Evolutionary conservation across 2,113 vertebrate genomes (phyloP).

Genomic region (Physeter macrocephalus): DNA sequence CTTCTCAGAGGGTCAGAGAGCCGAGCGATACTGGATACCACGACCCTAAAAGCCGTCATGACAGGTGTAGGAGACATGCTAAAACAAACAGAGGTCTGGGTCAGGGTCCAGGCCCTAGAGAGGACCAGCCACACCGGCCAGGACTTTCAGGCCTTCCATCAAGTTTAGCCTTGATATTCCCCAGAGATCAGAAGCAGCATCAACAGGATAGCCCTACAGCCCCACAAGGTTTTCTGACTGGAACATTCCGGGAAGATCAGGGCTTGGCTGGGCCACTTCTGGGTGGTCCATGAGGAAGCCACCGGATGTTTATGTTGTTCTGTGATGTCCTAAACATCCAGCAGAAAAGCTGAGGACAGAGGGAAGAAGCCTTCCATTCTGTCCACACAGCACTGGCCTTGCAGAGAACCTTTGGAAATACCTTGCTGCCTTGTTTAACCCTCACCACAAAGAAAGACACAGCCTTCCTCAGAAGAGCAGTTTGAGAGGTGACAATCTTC

Average conservation of each 20-base stretch:
- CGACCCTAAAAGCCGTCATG: background rate
- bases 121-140: background rate
- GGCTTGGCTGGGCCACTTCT: background rate
- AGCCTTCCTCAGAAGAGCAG: background rate
- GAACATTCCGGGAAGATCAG: background rate
- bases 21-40: rapidly evolving
- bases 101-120: rapidly evolving
- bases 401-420: background rate
- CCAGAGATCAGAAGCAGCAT: background rate
- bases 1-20: background rate
- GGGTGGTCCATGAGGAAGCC: background rate
- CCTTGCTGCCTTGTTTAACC: background rate
- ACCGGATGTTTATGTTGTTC: background rate
- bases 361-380: background rate
- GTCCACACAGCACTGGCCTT: background rate
- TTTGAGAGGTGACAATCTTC: background rate
- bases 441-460: background rate
- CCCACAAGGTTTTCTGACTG: background rate
- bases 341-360: background rate
- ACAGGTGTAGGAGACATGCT: background rate
- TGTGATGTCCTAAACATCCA: background rate
- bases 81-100: background rate
- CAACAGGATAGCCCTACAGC: no score
- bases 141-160: background rate
- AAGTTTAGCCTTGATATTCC: background rate